phyloP scores from a whole-genome alignment of 1,140 invertebrate genomes.

The Uloborus diversus region DNA sequence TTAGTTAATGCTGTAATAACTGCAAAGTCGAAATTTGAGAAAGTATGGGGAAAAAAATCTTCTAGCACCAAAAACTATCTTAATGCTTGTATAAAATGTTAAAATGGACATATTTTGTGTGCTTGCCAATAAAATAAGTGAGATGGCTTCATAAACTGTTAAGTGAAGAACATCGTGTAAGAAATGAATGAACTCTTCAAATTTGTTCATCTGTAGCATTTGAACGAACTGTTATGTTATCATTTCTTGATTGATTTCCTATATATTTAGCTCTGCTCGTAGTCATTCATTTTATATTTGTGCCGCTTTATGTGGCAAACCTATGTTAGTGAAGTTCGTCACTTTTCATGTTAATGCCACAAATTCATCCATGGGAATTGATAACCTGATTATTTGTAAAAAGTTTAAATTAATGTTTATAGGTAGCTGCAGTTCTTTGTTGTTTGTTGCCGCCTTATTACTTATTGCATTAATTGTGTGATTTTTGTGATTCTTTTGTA shows the following conservation, averaged over 20 bases:
- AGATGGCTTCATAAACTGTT: neutral
- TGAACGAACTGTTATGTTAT: neutral
- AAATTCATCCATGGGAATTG: constrained; percentile 26
- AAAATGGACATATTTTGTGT: neutral
- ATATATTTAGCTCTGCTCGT: constrained; percentile 34
- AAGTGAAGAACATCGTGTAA: neutral
- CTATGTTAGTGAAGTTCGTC: neutral
- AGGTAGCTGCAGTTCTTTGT: constrained; percentile 26
- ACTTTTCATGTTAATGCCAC: constrained; percentile 23
- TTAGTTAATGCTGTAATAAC: too few species aligned
- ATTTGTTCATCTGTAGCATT: neutral
- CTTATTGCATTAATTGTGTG: constrained; percentile 46
- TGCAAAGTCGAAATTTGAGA: too few species aligned
- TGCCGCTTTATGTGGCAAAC: neutral
- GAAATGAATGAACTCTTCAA: neutral
- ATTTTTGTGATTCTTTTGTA: constrained; percentile 20
- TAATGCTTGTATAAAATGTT: too few species aligned
- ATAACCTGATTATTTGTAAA: constrained; percentile 38
- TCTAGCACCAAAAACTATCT: too few species aligned
- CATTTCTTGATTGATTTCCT: neutral
- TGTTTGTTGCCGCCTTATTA: constrained; percentile 42
- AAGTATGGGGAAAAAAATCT: too few species aligned
- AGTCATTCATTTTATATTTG: constrained; percentile 47
- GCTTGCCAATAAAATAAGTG: neutral
- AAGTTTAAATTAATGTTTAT: constrained; percentile 37